Evolutionary conservation across 2,888 invertebrate species (phyloP).

Genomic region (Lamproptera curius): DNA sequence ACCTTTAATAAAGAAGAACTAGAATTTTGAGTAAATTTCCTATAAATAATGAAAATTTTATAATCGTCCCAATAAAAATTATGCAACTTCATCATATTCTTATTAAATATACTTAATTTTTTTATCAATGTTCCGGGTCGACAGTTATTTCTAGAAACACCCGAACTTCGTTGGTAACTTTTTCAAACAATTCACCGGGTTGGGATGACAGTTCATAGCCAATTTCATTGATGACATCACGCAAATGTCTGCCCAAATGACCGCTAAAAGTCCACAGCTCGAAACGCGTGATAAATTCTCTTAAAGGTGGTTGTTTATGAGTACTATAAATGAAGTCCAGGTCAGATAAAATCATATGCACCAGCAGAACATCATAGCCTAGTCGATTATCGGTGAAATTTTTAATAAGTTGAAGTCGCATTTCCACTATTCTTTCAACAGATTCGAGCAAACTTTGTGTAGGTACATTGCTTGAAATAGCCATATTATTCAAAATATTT

Average conservation of each 20-base stretch:
- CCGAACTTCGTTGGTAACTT: conserved; percentile 46
- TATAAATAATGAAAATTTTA: too few relatives aligned
- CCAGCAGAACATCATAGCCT: conserved; percentile 42
- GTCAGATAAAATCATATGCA: conserved; percentile 53
- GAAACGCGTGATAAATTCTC: conserved; percentile 36
- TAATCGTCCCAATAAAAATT: too few relatives aligned
- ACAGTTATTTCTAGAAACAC: conserved; percentile 53
- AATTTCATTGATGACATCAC: conserved; percentile 36
- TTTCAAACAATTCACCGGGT: conserved; percentile 37
- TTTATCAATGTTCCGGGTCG: conserved; percentile 35
- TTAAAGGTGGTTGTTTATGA: conserved; percentile 39
- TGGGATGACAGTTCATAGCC: conserved; percentile 29
- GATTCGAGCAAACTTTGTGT: conserved; percentile 41
- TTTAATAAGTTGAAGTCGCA: conserved; percentile 33
- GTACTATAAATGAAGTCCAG: conserved; percentile 50
- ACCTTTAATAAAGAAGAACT: too few relatives aligned
- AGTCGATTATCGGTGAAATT: conserved; percentile 25
- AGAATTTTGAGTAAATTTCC: too few relatives aligned
- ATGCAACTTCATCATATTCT: too few relatives aligned
- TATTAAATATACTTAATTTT: background rate
- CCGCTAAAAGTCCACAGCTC: conserved; percentile 35
- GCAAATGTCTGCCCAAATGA: conserved; percentile 28
- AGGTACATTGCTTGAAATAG: conserved; percentile 40
- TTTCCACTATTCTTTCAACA: conserved; percentile 39
- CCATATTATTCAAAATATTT: conserved; percentile 53